Percentiles rank a stretch among this genome's conserved stretches.
phyloP scores from a whole-genome alignment of 2,797 vertebrate genomes.

The Lycodopsis pacificus region DNA sequence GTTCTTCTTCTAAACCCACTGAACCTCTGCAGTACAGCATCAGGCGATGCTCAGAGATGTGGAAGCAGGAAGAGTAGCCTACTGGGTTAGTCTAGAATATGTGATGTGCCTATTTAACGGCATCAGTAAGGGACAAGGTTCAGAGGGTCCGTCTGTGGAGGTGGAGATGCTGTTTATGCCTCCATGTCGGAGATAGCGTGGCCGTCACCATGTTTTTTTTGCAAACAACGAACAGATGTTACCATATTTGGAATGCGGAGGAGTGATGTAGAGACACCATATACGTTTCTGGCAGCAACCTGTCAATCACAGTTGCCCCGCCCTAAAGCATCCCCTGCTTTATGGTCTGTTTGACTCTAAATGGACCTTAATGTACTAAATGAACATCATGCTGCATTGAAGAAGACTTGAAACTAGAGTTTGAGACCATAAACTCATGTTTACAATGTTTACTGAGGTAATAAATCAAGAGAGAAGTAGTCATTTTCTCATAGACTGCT shows the following conservation, averaged over 20 bases:
- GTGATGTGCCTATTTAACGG: slow-evolving; percentile 57
- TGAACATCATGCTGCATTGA: no score
- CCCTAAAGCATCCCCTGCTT: neutral
- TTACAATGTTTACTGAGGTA: no score
- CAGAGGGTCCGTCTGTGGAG: slow-evolving; percentile 25
- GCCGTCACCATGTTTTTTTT: neutral
- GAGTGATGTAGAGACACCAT: neutral
- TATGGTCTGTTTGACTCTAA: neutral
- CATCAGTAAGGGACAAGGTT: slow-evolving; percentile 8
- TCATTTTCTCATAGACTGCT: no score
- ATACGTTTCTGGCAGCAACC: no score
- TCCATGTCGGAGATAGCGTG: neutral
- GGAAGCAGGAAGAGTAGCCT: slow-evolving; percentile 63
- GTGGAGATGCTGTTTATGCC: neutral
- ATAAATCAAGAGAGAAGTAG: no score
- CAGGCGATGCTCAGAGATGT: slow-evolving; percentile 49
- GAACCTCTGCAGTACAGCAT: slow-evolving; percentile 37
- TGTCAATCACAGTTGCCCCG: neutral
- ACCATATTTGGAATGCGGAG: neutral
- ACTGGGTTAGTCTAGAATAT: slow-evolving; percentile 69
- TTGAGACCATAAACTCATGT: no score
- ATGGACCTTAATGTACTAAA: neutral
- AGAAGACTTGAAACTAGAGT: no score
- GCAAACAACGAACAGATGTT: neutral
- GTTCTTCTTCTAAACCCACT: slow-evolving; percentile 50